Conservation (phyloP, 2,797 vertebrate genomes). For the Masticophis lateralis region DNA sequence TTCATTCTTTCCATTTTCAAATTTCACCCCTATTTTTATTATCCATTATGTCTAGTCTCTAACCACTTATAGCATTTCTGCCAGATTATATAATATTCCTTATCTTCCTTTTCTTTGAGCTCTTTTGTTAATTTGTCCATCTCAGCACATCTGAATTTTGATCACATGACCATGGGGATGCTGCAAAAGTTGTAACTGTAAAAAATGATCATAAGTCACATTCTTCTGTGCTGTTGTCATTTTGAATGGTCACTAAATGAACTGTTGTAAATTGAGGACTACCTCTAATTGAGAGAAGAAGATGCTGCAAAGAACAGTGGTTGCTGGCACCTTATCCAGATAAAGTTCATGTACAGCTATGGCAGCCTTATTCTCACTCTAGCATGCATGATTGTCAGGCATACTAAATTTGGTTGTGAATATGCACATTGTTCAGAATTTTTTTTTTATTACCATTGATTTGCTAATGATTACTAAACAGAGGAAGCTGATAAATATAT, state of each 20-base stretch:
- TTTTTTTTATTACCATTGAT: not conserved
- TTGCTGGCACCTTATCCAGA: not conserved
- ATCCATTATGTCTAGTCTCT: too few species aligned
- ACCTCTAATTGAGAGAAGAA: not conserved
- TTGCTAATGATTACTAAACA: not conserved
- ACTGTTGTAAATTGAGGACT: too few species aligned
- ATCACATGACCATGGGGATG: not conserved
- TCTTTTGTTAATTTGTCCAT: too few species aligned
- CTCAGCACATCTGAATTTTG: not conserved
- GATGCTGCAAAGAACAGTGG: not conserved
- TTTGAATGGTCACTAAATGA: not conserved
- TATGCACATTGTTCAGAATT: not conserved
- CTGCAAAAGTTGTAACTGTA: not conserved
- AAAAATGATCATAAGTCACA: not conserved
- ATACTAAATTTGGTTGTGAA: not conserved
- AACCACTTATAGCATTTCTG: too few species aligned
- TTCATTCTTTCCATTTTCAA: too few species aligned
- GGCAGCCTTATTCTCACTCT: not conserved
- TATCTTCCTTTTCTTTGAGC: too few species aligned
- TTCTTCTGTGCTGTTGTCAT: not conserved
- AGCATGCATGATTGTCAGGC: not conserved
- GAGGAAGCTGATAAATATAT: not conserved
- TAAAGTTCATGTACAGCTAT: not conserved
- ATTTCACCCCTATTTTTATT: too few species aligned
- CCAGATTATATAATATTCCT: too few species aligned